These are phyloP conservation scores for Taxidea taxus DNA, from an alignment of 2,113 vertebrate genomes.

Conservation along the genomic window DNA sequence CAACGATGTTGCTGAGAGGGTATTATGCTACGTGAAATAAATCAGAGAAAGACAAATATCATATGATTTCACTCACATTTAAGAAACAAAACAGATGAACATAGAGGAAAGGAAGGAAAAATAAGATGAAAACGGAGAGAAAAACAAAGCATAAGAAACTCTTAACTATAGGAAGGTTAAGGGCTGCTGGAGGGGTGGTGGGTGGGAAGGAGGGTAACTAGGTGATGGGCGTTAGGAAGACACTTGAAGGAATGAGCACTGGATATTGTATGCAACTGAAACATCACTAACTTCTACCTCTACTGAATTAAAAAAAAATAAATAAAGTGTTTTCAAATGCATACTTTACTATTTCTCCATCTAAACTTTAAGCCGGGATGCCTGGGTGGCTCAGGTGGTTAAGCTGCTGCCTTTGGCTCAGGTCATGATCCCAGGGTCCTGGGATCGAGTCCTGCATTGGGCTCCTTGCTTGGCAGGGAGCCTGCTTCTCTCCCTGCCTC, in stretches of 20 bases:
- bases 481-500: too few species aligned
- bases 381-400: too few species aligned
- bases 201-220: neutral
- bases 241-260: neutral
- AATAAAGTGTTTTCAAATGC: neutral
- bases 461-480: too few species aligned
- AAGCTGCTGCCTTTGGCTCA: too few species aligned
- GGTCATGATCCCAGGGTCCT: too few species aligned
- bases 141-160: neutral
- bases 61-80: neutral
- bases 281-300: neutral
- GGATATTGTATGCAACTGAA: neutral
- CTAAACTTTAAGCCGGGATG: neutral
- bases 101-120: neutral
- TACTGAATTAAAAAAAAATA: neutral
- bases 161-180: neutral
- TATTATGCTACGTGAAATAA: neutral
- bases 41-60: neutral
- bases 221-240: neutral
- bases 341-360: neutral
- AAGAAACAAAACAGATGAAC: neutral
- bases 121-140: neutral
- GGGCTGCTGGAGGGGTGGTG: neutral
- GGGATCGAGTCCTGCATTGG: too few species aligned
- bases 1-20: neutral